Evolutionary conservation across 1,140 invertebrate species (phyloP).

Genomic region (Platorchestia sp.): DNA sequence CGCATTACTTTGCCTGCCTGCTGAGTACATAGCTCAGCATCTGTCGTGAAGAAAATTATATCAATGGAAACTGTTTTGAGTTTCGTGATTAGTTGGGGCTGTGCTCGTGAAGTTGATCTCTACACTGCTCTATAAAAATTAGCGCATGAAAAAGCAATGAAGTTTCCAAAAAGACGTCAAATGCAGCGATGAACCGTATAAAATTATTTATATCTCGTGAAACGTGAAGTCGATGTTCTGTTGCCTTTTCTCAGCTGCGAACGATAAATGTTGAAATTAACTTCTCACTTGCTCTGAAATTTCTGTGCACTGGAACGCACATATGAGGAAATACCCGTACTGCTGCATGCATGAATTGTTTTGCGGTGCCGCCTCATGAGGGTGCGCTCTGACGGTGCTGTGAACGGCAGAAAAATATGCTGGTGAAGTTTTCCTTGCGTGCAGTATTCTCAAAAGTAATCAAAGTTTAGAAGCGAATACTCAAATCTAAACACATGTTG

Average conservation of each 20-base stretch:
- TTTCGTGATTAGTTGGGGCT: neutral
- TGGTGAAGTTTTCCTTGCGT: no score
- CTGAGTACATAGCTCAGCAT: neutral
- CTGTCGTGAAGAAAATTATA: neutral
- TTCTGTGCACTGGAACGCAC: no score
- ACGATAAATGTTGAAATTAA: no score
- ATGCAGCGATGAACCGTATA: neutral
- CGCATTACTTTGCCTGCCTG: neutral
- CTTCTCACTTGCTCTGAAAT: no score
- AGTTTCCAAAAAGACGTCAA: neutral
- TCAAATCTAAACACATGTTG: neutral
- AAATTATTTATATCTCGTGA: neutral
- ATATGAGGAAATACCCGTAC: no score
- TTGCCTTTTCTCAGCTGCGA: no score
- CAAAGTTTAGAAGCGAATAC: no score
- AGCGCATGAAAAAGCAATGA: neutral
- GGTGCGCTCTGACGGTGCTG: no score
- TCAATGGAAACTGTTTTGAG: neutral
- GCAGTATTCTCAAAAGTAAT: no score
- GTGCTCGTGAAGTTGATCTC: neutral
- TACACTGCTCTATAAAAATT: neutral
- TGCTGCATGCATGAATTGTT: no score
- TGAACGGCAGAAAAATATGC: no score
- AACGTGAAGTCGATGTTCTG: neutral
- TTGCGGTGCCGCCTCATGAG: no score